Evolutionary conservation across 1,140 invertebrate species (phyloP), one percentile per base, ranked within the genome.

Genomic region (Lysiphlebus fabarum): DNA sequence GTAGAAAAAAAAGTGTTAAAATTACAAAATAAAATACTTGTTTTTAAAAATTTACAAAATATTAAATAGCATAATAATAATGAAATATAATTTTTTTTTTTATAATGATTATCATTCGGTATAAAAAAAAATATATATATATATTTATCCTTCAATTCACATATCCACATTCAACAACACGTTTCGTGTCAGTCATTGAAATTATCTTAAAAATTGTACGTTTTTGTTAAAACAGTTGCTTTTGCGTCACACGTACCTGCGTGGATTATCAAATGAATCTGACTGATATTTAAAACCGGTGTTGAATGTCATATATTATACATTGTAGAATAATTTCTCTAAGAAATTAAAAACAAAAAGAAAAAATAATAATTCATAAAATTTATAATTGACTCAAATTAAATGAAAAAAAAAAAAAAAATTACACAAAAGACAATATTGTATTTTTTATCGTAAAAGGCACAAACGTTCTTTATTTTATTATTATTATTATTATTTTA

Each of bases 401-500:
- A 26, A 26, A 26, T n/a, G 4, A 26, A 26, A 26, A 26, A 1
- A 26, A 26, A 26, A 26, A 36, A 44, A 51, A 53, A 37, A 41
- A 40, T 41, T 14, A 12, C 12, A 41, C 34, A 49, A 50, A 49
- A 41, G 40, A 41, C 40, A 34, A 47, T 38, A 51, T 49, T 36
- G 45, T 41, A 40, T 11, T 53, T 6, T 54, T 36, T 9, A 59
- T 59, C 38, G 38, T 14, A 47, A 53, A 59, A 59, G 58, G 58
- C 58, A 59, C 58, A 11, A 45, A 53, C 33, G 40, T 54, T 54
- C 5, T 59, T 38, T 47, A 53, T 54, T 37, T 40, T 48, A 59
- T 36, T 38, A 44, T 40, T 48, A 59, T 36, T 38, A 47, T 47
- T 17, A 51, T n/a, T 38, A 56, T 38, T 48, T 43, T 43, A 43